phyloP scores from a whole-genome alignment of 2,113 vertebrate genomes.

The Fregata magnificens region DNA sequence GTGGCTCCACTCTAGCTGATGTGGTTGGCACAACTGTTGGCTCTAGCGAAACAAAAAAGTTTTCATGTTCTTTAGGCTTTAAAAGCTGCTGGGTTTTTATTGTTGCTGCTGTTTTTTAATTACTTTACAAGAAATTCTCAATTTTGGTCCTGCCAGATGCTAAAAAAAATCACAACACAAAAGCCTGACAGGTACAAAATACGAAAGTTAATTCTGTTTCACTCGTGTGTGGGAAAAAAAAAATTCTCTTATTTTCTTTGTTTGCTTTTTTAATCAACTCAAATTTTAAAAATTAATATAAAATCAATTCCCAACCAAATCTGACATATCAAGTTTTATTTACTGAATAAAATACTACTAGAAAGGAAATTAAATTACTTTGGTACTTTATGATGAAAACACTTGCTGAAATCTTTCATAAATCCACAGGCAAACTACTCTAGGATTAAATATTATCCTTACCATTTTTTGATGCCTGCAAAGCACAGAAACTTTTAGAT shows the following conservation, averaged over 20 bases:
- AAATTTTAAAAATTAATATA: background rate
- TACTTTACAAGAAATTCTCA: background rate
- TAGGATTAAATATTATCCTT: background rate
- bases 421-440: background rate
- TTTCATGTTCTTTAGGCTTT: background rate
- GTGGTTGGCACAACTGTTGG: slow-evolving; percentile 92
- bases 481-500: background rate
- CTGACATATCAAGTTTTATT: background rate
- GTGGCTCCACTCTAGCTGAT: slow-evolving; percentile 83
- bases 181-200: background rate
- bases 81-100: background rate
- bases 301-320: background rate
- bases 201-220: background rate
- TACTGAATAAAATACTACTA: background rate
- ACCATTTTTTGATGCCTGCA: background rate
- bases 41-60: slow-evolving; percentile 72
- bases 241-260: background rate
- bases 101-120: background rate
- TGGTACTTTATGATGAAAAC: background rate
- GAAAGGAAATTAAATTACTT: background rate
- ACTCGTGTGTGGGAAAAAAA: background rate
- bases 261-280: background rate
- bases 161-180: background rate
- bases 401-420: background rate
- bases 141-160: background rate